Evolutionary conservation across 2,888 invertebrate species (phyloP).

Genomic region (Acanthococcus lagerstroemiae): DNA sequence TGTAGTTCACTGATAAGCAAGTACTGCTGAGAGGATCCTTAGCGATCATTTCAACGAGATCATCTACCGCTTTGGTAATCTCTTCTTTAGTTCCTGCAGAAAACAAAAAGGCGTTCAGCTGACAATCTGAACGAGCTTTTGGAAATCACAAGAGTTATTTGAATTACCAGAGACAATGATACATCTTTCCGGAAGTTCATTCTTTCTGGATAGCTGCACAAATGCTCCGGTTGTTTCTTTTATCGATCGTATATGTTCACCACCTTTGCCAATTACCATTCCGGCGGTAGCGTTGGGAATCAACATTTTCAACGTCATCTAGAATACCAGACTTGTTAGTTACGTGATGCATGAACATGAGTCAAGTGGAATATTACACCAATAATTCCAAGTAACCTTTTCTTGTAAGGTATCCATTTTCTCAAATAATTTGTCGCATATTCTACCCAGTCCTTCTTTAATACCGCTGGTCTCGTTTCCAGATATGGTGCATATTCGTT

Average conservation of each 20-base stretch:
- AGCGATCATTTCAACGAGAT: background rate
- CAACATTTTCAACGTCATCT: slow-evolving; percentile 61
- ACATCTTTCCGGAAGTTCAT: slow-evolving; percentile 86
- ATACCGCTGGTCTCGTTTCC: slow-evolving; percentile 75
- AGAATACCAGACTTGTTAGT: background rate
- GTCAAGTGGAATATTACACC: background rate
- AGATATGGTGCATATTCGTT: slow-evolving; percentile 85
- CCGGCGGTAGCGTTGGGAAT: slow-evolving; percentile 95
- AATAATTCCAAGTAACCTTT: background rate
- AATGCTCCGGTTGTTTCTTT: slow-evolving; percentile 89
- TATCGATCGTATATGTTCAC: slow-evolving; percentile 90
- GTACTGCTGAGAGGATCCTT: background rate
- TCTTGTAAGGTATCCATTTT: background rate
- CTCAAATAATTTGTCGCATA: slow-evolving; percentile 1
- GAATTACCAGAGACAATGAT: slow-evolving; percentile 80
- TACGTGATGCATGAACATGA: no score
- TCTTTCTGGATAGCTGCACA: slow-evolving; percentile 93
- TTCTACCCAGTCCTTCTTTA: slow-evolving; percentile 38
- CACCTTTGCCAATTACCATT: slow-evolving; percentile 95
- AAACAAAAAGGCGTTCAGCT: background rate
- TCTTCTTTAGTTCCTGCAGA: background rate
- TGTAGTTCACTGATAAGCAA: background rate
- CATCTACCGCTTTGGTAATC: background rate
- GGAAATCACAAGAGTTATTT: background rate
- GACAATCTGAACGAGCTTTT: background rate